These are phyloP conservation scores for Margarornis squamiger DNA, from an alignment of 2,797 vertebrate genomes.

Conservation along the genomic window DNA sequence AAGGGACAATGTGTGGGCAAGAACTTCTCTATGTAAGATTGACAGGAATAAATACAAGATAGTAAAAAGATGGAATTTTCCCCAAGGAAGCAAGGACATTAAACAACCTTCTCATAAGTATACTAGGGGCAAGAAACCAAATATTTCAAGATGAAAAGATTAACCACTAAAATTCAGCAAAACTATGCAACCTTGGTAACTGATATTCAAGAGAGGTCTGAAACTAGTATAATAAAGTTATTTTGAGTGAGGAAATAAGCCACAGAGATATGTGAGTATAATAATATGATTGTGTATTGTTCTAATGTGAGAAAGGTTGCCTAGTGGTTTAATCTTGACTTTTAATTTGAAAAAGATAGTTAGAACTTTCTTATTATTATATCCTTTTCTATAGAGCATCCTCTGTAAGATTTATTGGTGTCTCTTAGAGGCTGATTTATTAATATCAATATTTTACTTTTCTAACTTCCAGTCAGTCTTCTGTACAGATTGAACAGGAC, in stretches of 20 bases:
- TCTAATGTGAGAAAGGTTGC: background rate
- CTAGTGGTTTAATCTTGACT: background rate
- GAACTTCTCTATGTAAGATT: background rate
- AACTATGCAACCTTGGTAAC: background rate
- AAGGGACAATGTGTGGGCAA: background rate
- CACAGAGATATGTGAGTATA: background rate
- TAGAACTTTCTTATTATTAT: background rate
- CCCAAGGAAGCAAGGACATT: background rate
- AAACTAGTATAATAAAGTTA: background rate
- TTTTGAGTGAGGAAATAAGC: background rate
- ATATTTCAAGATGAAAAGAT: background rate
- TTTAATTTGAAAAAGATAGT: background rate
- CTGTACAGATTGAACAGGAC: background rate
- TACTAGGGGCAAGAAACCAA: background rate
- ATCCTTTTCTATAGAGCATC: background rate
- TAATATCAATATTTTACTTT: background rate
- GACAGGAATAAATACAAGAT: background rate
- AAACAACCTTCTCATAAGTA: background rate
- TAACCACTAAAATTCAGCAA: background rate
- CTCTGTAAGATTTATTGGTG: background rate
- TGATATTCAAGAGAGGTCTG: background rate
- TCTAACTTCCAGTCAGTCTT: background rate
- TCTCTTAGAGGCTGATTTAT: background rate
- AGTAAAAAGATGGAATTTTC: background rate
- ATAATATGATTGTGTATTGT: background rate